Base-by-base conservation (phyloP, 2,797 vertebrate genomes). In the Sarcoramphus papa region DNA sequence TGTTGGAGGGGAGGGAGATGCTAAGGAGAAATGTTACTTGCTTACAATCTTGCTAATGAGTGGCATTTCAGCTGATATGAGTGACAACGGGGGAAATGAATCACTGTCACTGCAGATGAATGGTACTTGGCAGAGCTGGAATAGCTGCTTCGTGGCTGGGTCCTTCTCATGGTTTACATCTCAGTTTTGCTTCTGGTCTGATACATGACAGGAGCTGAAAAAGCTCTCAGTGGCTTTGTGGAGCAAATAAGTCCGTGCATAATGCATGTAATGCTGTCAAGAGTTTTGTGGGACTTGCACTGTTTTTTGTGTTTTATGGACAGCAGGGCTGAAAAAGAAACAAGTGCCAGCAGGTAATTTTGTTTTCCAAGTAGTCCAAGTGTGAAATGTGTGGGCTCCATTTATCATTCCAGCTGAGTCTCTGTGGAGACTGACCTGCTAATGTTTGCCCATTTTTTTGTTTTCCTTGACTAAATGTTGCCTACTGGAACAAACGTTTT, bases 381-480 rank as follows among this genome's bases (percentile, higher is more conserved):
- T 90, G 64, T 93, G 87, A 93, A 85, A 85, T 63, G 24, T 76
- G 30, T 81, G 70, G 92, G 59, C 31, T 56, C 15, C 81, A 68
- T 94, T 96, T 93, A 79, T 97, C 81, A 95, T 47, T 93, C 37
- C 85, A 76, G 5, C 45, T 62, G 87, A 95, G 76, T 68, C 21
- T 84, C 86, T 93, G 47, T 65, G 67, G 74, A 80, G 63, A 78
- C 30, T 88, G 53, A 85, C 85, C 78, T 86, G 84, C 69, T 96
- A 19, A 14, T 68, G 19, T 95, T 93, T 88, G 70, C 54, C 51
- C 37, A 13, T 54, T 87, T 37, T 31, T 50, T 90, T 87, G 63
- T 92, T 95, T 95, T 85, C 56, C 41, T 95, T 93, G 87, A 82
- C 64, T 88, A 85, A 94, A 56, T 82, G 45, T 77, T 94, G 75